Evolutionary conservation across 2,797 vertebrate species (phyloP), one percentile per base, ranked within the genome.

Genomic region (Glyptemys insculpta): DNA sequence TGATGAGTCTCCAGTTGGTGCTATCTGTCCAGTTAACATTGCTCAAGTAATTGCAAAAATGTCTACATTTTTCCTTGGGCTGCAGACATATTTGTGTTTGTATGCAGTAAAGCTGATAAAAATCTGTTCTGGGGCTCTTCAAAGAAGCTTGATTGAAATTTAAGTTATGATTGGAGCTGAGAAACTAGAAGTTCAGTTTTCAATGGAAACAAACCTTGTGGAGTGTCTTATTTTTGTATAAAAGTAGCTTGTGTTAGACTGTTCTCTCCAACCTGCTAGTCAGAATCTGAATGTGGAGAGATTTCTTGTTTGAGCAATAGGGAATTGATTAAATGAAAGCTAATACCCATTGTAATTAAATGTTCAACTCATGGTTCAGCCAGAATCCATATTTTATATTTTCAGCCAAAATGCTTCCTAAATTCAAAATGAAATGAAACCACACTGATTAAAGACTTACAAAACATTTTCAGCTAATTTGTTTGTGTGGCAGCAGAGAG

Each of bases 51-150:
- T 12, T 56, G 27, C 21, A 87, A 29, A 37, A 74, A 41, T 49
- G 27, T 37, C 92, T 50, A 44, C 88, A 52, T 88, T 92, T 79
- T 95, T 85, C 84, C 50, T 72, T 91, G 54, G 83, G 50, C 76
- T 65, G 80, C 52, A 44, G 5, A 10, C 12, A 27, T 72, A 47
- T 21, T 56, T 87, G 79, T 80, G n/a, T 59, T 59, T 31, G 2
- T 54, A 14, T 56, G 25, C 52, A 85, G 5, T 87, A 85, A 91
- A 88, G 53, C 41, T 50, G 80, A 54, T n/a, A 52, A 68, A 29
- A 90, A 59, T 9, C 83, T 29, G 72, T 54, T 53, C 31, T 23
- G 16, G 49, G 44, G 85, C n/a, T 62, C 56, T 52, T 85, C 81
- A 83, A 91, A 88, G 68, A 90, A 85, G 14, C 3, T 41, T 11